Evolutionary conservation across 1,140 invertebrate species (phyloP), one percentile per base, ranked within the genome.

Genomic region (Habropoda laboriosa): DNA sequence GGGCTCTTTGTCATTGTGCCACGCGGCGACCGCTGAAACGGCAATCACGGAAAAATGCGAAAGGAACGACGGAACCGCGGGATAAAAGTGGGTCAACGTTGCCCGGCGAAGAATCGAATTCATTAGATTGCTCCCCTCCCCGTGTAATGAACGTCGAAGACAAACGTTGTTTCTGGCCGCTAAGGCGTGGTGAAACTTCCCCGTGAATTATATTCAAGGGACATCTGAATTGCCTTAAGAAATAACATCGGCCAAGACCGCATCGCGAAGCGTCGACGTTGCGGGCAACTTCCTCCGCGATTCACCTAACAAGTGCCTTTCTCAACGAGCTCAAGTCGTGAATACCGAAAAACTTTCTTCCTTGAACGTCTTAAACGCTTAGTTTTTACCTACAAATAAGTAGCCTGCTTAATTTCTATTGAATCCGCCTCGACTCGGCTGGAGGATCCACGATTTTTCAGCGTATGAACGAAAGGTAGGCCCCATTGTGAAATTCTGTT

Each of bases 221-320:
- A 55, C 32, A 21, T 76, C 49, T 64, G 21, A 55, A 45, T 75
- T 42, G 21, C 49, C 21, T 38, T 32, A 35, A n/a, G 21, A 27
- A 55, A 68, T 38, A 68, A 76, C 40, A 45, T 57, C 6, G n/a
- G 8, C 30, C 21, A 12, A 16, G 32, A 27, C 30, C 3, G 21
- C n/a, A 53, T 63, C 12, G 13, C 32, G n/a, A 47, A 47, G 13
- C 38, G 38, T 35, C 40, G 61, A 21, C n/a, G 35, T 60, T 60
- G 55, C 35, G 21, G 38, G 4, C 49, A 32, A n/a, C 51, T 24
- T 40, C 49, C 13, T 21, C 27, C 18, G 27, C 49, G n/a, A 76
- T 57, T 76, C 73, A 24, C n/a, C 49, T 27, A 40, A n/a, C 61
- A 42, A 76, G 63, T 67, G 24, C 38, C 6, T 16, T 55, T 38